Base-by-base conservation (phyloP, 2,797 vertebrate genomes). In the Periparus ater region DNA sequence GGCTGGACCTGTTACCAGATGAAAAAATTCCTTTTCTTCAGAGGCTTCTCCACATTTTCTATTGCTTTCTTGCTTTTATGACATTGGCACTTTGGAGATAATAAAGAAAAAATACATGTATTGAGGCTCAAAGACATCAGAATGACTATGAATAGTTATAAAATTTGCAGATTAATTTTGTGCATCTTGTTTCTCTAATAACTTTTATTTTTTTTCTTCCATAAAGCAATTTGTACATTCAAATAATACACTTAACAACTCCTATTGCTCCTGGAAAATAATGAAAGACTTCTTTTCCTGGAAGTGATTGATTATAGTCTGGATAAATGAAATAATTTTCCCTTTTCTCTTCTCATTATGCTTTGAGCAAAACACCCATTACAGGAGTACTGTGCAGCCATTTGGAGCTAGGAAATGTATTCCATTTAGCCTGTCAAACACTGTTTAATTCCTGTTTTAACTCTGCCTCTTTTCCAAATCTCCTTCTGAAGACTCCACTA, bases 381-480 rank as follows among this genome's bases (percentile, higher is more conserved):
- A 88, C 61, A 82, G 76, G 54, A 89, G 83, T 78, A 85, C 66
- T 73, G 63, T 84, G 73, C 36, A 78, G 62, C 62, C 84, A 85
- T 91, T 95, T 89, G 91, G 66, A 93, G 73, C 71, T 77, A 79
- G 83, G 77, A 96, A 96, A 94, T 77, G 4, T 93, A 88, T 96
- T 97, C 88, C 75, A 80, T 96, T 96, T 93, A 93, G 82, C 60
- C 57, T 95, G 88, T 93, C 94, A 95, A 92, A 82, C 20, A 75
- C 22, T 91, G 82, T 85, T 84, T 91, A 92, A 93, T 84, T 81
- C 72, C 93, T 96, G 57, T 78, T 87, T 90, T 91, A 92, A 95
- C 36, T 76, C 60, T 79, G 75, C 21, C 21, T 63, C 89, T 95
- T 93, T 92, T 86, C 83, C 77, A 94, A 95, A 84, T 71, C 38